phyloP scores from a whole-genome alignment of 2,888 invertebrate genomes.

The Noctua janthe region DNA sequence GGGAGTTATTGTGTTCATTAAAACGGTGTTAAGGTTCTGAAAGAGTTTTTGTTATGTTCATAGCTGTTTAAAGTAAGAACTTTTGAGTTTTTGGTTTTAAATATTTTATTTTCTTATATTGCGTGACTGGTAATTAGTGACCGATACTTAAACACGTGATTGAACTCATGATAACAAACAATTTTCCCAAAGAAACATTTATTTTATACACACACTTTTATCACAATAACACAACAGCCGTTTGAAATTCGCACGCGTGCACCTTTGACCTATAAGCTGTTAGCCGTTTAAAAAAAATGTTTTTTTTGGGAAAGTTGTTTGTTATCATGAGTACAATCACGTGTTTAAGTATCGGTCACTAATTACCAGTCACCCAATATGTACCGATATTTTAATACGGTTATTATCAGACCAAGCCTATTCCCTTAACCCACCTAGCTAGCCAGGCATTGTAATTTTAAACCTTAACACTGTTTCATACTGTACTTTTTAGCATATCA shows the following conservation, averaged over 20 bases:
- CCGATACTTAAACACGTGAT: no score
- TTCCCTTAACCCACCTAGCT: neutral
- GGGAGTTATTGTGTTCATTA: slow-evolving; percentile 19
- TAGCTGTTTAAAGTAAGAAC: neutral
- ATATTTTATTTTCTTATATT: neutral
- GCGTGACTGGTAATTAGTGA: no score
- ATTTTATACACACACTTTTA: no score
- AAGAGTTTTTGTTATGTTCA: neutral
- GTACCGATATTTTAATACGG: neutral
- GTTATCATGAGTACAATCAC: no score
- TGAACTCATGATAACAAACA: no score
- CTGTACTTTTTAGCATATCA: neutral
- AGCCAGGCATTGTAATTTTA: neutral
- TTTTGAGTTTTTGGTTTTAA: neutral
- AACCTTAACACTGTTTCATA: neutral
- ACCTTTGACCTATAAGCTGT: no score
- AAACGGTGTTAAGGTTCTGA: neutral
- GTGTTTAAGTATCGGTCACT: no score
- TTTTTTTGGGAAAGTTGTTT: no score
- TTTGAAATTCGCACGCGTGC: no score
- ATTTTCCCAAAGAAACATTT: no score
- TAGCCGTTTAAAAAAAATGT: no score
- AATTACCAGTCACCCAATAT: neutral
- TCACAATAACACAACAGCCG: no score
- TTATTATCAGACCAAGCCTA: neutral